Conservation (phyloP, 2,888 invertebrate genomes). For the Pandemis cinnamomeana region DNA sequence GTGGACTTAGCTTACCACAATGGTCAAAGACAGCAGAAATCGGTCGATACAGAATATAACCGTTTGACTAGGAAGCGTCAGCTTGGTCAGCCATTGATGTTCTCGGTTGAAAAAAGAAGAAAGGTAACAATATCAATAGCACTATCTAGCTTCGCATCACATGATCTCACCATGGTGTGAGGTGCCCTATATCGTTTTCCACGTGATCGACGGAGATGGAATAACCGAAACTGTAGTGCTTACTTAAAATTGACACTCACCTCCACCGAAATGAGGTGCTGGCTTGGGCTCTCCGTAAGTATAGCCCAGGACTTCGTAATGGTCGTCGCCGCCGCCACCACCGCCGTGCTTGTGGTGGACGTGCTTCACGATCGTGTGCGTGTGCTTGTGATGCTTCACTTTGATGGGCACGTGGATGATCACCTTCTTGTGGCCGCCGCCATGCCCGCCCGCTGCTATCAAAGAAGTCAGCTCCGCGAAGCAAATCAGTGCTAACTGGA, state of each 20-base stretch:
- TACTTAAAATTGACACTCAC: slow-evolving; percentile 47
- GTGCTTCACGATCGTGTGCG: slow-evolving; percentile 91
- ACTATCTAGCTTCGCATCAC: no score
- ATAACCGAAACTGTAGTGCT: no score
- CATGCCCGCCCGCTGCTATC: slow-evolving; percentile 76
- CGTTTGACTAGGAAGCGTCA: no score
- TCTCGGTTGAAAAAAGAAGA: no score
- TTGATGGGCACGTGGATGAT: slow-evolving; percentile 92
- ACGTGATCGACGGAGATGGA: neutral
- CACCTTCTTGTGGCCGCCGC: slow-evolving; percentile 87
- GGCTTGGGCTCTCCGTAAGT: slow-evolving; percentile 86
- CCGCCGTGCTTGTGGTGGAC: slow-evolving; percentile 86
- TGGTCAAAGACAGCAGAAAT: no score
- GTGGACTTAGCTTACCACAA: no score
- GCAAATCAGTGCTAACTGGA: slow-evolving; percentile 72
- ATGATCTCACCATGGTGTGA: no score
- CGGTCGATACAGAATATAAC: no score
- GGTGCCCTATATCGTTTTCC: no score
- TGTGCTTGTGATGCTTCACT: slow-evolving; percentile 90
- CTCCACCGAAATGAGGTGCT: slow-evolving; percentile 77
- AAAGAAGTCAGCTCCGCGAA: slow-evolving; percentile 67
- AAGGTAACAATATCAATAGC: no score
- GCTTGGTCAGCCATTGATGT: no score
- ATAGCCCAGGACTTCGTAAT: slow-evolving; percentile 88
- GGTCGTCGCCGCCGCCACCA: slow-evolving; percentile 83